phyloP scores from a whole-genome alignment of 1,140 invertebrate genomes.

The Bombus polaris region DNA sequence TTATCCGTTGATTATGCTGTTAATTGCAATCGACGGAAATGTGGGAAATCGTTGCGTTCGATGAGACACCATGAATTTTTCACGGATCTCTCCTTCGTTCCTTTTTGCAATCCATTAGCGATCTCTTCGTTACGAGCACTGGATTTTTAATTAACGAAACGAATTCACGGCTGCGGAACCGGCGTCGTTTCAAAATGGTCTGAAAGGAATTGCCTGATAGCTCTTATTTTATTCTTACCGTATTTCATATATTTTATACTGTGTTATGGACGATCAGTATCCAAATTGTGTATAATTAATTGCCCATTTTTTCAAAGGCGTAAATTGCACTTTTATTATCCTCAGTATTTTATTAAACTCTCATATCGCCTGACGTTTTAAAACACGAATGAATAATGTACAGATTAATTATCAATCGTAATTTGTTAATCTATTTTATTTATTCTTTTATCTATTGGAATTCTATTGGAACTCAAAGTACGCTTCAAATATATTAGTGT shows the following conservation, averaged over 20 bases:
- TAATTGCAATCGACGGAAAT: constrained; percentile 43
- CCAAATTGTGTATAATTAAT: not conserved
- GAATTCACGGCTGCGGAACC: not conserved
- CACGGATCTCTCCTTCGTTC: not conserved
- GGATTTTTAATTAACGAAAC: constrained; percentile 1
- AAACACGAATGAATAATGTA: too few relatives aligned
- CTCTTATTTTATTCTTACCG: not conserved
- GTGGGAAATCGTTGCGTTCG: not conserved
- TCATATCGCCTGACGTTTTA: not conserved
- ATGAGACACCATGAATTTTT: constrained; percentile 3
- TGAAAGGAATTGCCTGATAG: not conserved
- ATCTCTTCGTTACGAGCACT: not conserved
- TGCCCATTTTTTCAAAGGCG: not conserved
- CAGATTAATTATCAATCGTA: too few relatives aligned
- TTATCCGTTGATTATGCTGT: constrained; percentile 39
- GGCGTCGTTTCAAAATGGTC: not conserved
- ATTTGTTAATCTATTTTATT: too few relatives aligned
- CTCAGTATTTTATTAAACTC: not conserved
- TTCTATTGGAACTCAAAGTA: not conserved
- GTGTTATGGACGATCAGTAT: not conserved
- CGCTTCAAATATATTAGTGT: not conserved
- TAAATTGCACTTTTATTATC: not conserved
- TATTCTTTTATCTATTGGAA: not conserved
- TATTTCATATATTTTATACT: not conserved
- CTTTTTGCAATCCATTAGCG: not conserved